Evolutionary conservation across 1,140 invertebrate species (phyloP), one percentile per base, ranked within the genome.

Genomic region (Chlorops oryzae): DNA sequence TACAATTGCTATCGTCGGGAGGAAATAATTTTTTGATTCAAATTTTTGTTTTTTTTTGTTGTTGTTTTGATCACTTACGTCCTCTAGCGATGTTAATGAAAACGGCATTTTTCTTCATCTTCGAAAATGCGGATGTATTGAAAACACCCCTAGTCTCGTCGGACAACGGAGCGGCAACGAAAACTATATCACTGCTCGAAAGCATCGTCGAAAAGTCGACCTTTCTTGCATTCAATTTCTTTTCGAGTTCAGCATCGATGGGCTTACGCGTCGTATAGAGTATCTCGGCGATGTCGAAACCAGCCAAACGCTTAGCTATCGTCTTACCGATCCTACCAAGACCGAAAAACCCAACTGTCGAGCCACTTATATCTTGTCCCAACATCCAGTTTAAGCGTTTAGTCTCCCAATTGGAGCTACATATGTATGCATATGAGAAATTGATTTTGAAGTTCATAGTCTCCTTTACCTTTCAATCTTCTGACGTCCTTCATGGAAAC

Each of bases 351-450:
- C 93, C 93, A 24, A 96, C 83, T 23, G 86, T 92, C 3, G 89
- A 81, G 25, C 80, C 81, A 24, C 81, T 79, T 13, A 97, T 71
- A 5, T 85, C 86, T 48, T 81, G 83, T 0, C 94, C 93, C 63
- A 87, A 89, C 84, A 96, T 83, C 84, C 87, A 95, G 39, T 81
- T 78, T 2, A 91, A 89, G 17, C 86, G 81, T 89, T 90, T 95
- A 3, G 84, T 78, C 50, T 77, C 81, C 91, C 91, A 94, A 49
- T 82, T 82, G 6, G 86, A 85, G 59, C 81, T 83, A 15, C n/a
- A n/a, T n/a, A n/a, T n/a, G n/a, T n/a, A n/a, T n/a, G n/a, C n/a
- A n/a, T 15, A n/a, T 12, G 20, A 40, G 6, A 32, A 32, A 32
- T 32, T 9, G 28, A 10, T 40, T 18, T 9, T 18, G 17, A 40